Percentiles rank a stretch among this genome's conserved stretches.
These are phyloP conservation scores for Platynereis dumerilii DNA, from an alignment of 2,888 invertebrate species.

Conservation along the genomic window DNA sequence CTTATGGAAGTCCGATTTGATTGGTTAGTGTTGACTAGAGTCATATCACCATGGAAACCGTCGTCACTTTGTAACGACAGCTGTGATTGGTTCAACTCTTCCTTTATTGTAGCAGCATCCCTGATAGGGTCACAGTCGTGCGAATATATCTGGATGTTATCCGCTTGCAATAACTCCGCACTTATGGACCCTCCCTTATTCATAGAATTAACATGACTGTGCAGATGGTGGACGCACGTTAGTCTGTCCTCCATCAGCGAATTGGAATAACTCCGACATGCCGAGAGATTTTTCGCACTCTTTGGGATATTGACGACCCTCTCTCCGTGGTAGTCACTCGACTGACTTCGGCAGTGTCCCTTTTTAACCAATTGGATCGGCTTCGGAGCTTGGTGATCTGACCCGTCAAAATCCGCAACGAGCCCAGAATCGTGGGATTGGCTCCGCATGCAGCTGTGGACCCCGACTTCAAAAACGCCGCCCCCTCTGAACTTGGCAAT, in stretches of 20 bases:
- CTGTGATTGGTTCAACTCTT: not conserved
- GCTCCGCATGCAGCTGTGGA: slow-evolving; percentile 16
- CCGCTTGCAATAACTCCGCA: not conserved
- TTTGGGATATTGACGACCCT: not conserved
- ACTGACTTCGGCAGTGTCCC: not conserved
- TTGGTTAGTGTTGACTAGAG: not conserved
- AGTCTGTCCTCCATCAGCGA: not conserved
- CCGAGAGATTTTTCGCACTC: not conserved
- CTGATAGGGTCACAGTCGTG: not conserved
- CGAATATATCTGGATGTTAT: not conserved
- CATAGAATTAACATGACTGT: not conserved
- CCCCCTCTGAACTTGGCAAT: too few species aligned
- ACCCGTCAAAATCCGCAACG: slow-evolving; percentile 22
- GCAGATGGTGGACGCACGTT: not conserved
- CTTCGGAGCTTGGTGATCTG: not conserved
- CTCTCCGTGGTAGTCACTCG: slow-evolving; percentile 4
- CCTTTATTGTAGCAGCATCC: not conserved
- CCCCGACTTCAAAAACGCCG: slow-evolving; percentile 9
- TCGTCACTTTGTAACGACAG: not conserved
- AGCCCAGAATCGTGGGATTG: slow-evolving; percentile 16
- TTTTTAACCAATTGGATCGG: not conserved
- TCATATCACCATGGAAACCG: not conserved
- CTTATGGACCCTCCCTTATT: not conserved
- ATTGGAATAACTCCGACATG: slow-evolving; percentile 3
- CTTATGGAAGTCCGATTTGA: not conserved